A percentile compares a stretch with the other conserved stretches of the same genome.
These are phyloP conservation scores for Hypomecis punctinalis DNA, from an alignment of 2,888 invertebrate species.

Conservation along the genomic window DNA sequence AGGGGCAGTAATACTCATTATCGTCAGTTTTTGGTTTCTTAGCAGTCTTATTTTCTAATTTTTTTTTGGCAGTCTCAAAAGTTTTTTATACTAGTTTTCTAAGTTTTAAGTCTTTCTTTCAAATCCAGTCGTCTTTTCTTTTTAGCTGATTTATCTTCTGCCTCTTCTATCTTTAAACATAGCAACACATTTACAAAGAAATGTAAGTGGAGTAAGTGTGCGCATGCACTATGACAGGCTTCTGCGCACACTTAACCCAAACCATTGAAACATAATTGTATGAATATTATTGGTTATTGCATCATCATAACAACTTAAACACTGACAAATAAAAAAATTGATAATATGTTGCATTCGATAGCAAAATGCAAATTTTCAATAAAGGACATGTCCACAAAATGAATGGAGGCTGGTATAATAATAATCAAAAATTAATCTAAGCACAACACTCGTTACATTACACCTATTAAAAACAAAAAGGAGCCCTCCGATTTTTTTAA, in stretches of 20 bases:
- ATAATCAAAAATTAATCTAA: too few species aligned
- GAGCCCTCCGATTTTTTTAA: too few species aligned
- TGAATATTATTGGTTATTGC: conserved; percentile 9
- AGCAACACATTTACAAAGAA: conserved; percentile 14
- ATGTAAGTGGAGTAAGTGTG: conserved; percentile 29
- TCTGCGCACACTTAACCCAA: conserved; percentile 25
- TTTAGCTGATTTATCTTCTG: conserved; percentile 24
- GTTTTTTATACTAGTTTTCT: conserved; percentile 19
- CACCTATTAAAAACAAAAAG: too few species aligned
- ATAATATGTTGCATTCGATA: conserved; percentile 5
- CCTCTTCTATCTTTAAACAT: conserved; percentile 29
- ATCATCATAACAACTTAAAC: conserved; percentile 10
- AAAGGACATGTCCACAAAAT: too few species aligned
- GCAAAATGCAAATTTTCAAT: conserved; percentile 6
- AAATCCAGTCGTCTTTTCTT: conserved; percentile 23
- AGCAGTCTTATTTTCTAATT: conserved; percentile 1
- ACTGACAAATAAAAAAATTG: conserved; percentile 3
- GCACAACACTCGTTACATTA: too few species aligned
- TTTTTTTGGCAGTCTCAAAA: conserved; percentile 9
- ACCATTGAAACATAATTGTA: conserved; percentile 9
- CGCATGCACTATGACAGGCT: conserved; percentile 21
- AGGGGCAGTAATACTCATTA: conserved; percentile 24
- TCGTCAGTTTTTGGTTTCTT: conserved; percentile 12
- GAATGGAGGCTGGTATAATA: too few species aligned
- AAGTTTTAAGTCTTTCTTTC: conserved; percentile 28